Evolutionary conservation across 2,888 invertebrate genomes (phyloP), one percentile per base, ranked within the genome.

Genomic region (Anthophora plumipes): DNA sequence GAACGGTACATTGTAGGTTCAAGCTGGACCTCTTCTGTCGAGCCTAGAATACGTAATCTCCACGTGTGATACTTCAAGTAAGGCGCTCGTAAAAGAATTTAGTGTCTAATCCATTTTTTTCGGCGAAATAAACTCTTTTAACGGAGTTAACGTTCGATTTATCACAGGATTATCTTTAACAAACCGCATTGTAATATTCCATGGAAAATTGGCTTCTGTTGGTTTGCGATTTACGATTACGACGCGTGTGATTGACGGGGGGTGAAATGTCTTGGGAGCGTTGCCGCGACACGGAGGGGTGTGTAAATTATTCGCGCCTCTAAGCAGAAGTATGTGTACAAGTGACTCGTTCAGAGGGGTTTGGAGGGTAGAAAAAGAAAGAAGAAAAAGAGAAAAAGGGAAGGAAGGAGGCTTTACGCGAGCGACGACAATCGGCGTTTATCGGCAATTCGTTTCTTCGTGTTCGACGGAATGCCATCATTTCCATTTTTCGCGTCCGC

Each of bases 401-500:
- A 46, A 59, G 69, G 60, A 71, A 76, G 78, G 61, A 67, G 55
- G 80, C 70, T 81, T 76, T 80, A 76, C 74, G 68, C 57, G 60
- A 52, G 39, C 77, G 59, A 63, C 74, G 66, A 74, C 57, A 84
- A 80, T 81, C 80, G 76, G 70, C 73, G 72, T 78, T 86, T 86
- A 80, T 86, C 69, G 74, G 63, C 80, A 76, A 84, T 75, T 82
- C 77, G 79, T 80, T 74, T 72, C 84, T 82, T 80, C 77, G 71
- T 67, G 72, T 80, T 82, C 84, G 73, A 76, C 74, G 57, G 68
- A 78, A 74, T 80, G 77, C 75, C 76, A 75, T 74, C 74, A 77
- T 78, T 85, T 79, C 85, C 81, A 81, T 83, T 85, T 85, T 70
- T 83, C 73, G 83, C 83, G 75, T 72, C 41, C 85, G 85, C 85